Percentiles rank a stretch among this genome's conserved stretches.
phyloP scores from a whole-genome alignment of 2,888 invertebrate species.

The Pocota personata region DNA sequence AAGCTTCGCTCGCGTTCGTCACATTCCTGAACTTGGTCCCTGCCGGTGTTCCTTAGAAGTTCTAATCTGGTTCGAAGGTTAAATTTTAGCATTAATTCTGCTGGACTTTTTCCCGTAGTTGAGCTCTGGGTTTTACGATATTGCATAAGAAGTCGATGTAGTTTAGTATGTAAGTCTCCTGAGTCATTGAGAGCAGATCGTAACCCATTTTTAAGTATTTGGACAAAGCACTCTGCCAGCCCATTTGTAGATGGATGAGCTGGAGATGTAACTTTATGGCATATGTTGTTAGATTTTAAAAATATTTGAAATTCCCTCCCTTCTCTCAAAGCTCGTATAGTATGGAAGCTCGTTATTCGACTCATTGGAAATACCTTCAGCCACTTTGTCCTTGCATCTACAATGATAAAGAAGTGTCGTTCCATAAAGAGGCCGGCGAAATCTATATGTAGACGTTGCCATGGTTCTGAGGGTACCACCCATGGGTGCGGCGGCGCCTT shows the following conservation, averaged over 20 bases:
- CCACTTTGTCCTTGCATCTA: constrained; percentile 52
- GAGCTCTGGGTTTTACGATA: constrained; percentile 8
- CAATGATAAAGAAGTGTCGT: constrained; percentile 30
- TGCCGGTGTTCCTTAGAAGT: background rate
- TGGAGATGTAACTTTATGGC: background rate
- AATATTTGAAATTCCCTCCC: constrained; percentile 37
- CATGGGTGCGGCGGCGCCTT: constrained; percentile 9
- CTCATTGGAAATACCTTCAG: constrained; percentile 4
- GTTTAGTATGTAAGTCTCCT: constrained; percentile 15
- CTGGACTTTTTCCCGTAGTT: constrained; percentile 8
- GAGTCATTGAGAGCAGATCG: background rate
- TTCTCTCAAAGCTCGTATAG: background rate
- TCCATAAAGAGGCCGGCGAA: constrained; percentile 25
- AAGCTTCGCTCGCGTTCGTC: background rate
- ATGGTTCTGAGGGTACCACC: constrained; percentile 17
- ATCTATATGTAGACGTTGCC: constrained; percentile 14
- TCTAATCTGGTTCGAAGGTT: constrained; percentile 15
- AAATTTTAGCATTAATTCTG: constrained; percentile 9
- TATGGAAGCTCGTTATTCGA: constrained; percentile 1
- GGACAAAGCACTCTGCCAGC: constrained; percentile 73
- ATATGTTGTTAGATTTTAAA: constrained; percentile 42
- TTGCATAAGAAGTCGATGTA: constrained; percentile 2
- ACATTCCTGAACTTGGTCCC: background rate
- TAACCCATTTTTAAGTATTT: constrained; percentile 54
- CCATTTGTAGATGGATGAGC: constrained; percentile 71